Evolutionary conservation across 2,113 vertebrate genomes (phyloP), one percentile per base, ranked within the genome.

Genomic region (Hemiprocne comata): DNA sequence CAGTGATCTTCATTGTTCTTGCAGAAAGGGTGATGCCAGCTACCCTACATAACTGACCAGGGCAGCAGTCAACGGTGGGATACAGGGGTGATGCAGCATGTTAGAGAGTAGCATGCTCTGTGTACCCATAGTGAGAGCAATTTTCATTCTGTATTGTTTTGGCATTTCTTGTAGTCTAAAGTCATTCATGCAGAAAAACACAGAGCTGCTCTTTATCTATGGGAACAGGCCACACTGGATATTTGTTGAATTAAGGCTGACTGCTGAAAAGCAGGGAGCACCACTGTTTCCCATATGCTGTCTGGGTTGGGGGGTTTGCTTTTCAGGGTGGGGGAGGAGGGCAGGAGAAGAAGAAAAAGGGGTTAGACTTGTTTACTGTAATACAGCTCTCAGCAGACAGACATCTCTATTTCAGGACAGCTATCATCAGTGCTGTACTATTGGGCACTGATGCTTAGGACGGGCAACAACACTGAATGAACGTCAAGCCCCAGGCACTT

Each of bases 221-320:
- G 34, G 57, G 61, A 93, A 44, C 34, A 84, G 69, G 44, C 48
- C 61, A 61, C 48, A 16, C 28, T 57, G 53, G 57, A 17, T 92
- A 72, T 72, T 78, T 75, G 33, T 85, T 94, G 87, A 93, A 92
- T 92, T 95, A 75, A 91, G 89, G 36, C 44, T 94, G 89, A 82
- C 48, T 89, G 73, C 60, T 83, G 85, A 61, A 80, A 61, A 93
- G 53, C 55, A 64, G 38, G 55, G 46, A 93, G 46, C 36, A 67
- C 24, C 34, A 64, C 55, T 0, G 0, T 66, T 86, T 88, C 81
- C 64, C 53, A 11, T 93, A 62, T 74, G 69, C 46, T 90, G 7
- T 66, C 88, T 93, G 53, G 54, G 57, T 48, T 5, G 2, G 5
- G 42, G 51, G 24, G 26, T 9, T 91, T 65, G 25, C 40, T 91